Evolutionary conservation across 2,797 vertebrate species (phyloP), one percentile per base, ranked within the genome.

Genomic region (Pempheris klunzingeri): DNA sequence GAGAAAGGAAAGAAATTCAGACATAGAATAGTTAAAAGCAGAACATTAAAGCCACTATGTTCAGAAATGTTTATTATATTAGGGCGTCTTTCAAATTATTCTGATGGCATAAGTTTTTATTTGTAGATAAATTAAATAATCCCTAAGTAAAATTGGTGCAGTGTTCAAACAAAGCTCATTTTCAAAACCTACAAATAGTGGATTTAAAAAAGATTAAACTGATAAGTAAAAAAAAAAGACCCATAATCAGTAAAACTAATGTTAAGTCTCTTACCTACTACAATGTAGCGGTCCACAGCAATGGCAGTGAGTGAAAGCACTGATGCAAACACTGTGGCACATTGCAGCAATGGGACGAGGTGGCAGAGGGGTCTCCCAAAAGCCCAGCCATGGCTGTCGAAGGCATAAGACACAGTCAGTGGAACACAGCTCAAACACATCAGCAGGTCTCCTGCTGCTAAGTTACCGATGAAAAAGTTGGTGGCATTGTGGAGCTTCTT

Each of bases 381-480:
- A 30, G 92, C 84, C 96, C 96, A 96, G 47, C 96, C 95, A 0
- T 49, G 92, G 62, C 86, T 84, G 83, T 95, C 93, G 2, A 96
- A 96, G 75, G 95, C 95, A 1, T 95, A 96, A 0, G 95, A 95
- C 7, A 89, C 94, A 0, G 95, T 96, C 60, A 95, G 87, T 0
- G 96, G 95, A 46, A 96, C 94, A 7, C 96, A 96, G 74, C 92
- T 94, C 81, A 96, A 84, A 63, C 95, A 96, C 95, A 96, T 96
- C 72, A 96, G 90, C 77, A 96, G 90, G 87, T 96, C 95, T 5
- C 94, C 93, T 2, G 93, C 92, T 0, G 95, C 94, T 30, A 96
- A 87, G 86, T 96, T 96, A n/a, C 95, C 95, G 1, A 96, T 94
- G 87, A 96, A 96, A 85, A 96, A 87, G 87, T 96, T 96, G 73